These are phyloP conservation scores for Yponomeuta sedellus DNA, from an alignment of 2,888 invertebrate species.

Conservation along the genomic window DNA sequence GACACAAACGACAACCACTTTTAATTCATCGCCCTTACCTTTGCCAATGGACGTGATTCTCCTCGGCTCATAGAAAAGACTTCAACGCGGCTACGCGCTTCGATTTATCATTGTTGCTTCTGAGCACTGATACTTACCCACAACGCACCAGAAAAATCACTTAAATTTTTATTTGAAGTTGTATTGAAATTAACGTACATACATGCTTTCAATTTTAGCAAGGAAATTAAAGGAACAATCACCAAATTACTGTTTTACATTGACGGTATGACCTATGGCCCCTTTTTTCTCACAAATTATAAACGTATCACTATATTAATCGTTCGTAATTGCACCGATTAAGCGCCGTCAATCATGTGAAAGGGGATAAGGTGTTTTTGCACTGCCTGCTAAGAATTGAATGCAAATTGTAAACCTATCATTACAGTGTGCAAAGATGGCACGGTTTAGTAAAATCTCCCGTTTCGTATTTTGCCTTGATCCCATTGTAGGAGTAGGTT, in stretches of 20 bases:
- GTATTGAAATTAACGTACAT: not conserved
- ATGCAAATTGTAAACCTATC: not conserved
- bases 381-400: not conserved
- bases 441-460: not conserved
- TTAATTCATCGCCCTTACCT: no score
- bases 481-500: not conserved
- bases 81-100: not conserved
- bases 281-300: not conserved
- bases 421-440: not conserved
- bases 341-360: conserved; percentile 10
- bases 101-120: no score
- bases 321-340: conserved; percentile 8
- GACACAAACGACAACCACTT: no score
- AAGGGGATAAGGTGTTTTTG: conserved; percentile 11
- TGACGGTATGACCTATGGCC: not conserved
- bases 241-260: conserved; percentile 2
- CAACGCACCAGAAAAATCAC: no score
- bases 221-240: not conserved
- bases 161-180: no score
- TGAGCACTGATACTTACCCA: no score
- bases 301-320: not conserved
- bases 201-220: not conserved
- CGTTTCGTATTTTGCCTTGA: not conserved
- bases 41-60: not conserved
- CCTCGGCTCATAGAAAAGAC: not conserved